These are phyloP conservation scores for Sardinella longiceps DNA, from an alignment of 2,797 vertebrate genomes.

Conservation along the genomic window DNA sequence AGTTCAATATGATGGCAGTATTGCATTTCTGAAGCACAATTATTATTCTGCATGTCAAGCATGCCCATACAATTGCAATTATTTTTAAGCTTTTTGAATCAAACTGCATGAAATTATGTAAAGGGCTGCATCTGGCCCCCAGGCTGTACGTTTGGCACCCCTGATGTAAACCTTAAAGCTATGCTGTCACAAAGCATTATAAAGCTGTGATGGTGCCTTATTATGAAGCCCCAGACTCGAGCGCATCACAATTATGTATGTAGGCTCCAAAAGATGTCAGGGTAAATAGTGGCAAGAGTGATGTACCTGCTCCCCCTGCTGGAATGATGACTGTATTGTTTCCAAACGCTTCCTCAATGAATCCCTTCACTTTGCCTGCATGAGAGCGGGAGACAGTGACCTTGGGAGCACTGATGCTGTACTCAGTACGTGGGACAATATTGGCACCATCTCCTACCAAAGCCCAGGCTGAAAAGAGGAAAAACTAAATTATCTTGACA, in stretches of 20 bases:
- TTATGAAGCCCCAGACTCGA: no score
- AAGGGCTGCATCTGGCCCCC: no score
- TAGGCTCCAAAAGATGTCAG: not conserved
- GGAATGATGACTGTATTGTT: slow-evolving; percentile 83
- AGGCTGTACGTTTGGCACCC: no score
- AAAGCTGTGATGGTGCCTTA: no score
- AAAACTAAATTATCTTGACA: not conserved
- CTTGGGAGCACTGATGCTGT: slow-evolving; percentile 80
- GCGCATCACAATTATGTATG: not conserved
- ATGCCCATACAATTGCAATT: no score
- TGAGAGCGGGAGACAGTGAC: slow-evolving; percentile 95
- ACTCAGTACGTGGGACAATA: slow-evolving; percentile 77
- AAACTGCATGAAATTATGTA: no score
- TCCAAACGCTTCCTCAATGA: slow-evolving; percentile 86
- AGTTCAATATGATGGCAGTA: no score
- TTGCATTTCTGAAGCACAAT: no score
- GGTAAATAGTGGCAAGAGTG: not conserved
- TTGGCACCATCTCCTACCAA: slow-evolving; percentile 89
- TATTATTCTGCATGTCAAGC: no score
- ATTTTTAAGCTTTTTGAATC: no score
- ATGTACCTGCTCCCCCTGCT: slow-evolving; percentile 93
- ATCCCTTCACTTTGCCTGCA: slow-evolving; percentile 85
- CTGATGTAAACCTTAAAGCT: no score
- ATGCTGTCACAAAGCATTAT: no score
- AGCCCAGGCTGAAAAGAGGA: slow-evolving; percentile 83